phyloP scores from a whole-genome alignment of 2,113 vertebrate genomes.

The Colinus virginianus region DNA sequence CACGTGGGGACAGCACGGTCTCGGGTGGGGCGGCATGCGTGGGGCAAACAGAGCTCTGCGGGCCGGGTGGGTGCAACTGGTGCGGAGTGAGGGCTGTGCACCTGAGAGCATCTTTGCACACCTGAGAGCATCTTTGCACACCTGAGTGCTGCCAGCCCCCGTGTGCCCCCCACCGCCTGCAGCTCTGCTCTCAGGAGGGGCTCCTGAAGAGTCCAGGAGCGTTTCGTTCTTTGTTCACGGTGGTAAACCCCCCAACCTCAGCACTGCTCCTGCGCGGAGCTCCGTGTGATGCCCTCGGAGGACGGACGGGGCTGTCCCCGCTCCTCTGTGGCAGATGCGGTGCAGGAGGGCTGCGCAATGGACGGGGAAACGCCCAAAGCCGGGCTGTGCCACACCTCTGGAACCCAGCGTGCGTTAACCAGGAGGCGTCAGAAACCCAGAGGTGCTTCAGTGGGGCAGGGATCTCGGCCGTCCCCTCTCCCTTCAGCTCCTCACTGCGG shows the following conservation, averaged over 20 bases:
- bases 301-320: background rate
- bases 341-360: background rate
- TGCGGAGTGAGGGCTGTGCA: background rate
- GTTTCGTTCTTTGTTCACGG: background rate
- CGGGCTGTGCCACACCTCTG: background rate
- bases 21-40: background rate
- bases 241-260: background rate
- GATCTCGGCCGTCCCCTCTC: background rate
- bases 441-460: accelerated
- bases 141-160: background rate
- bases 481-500: background rate
- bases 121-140: too few relatives aligned
- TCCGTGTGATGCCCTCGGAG: background rate
- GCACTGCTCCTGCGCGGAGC: background rate
- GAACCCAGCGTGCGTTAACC: background rate
- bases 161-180: background rate
- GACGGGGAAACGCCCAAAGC: accelerated
- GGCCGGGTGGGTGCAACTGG: background rate
- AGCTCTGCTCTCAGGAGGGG: background rate
- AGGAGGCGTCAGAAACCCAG: background rate
- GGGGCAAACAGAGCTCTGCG: background rate
- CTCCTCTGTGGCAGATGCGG: background rate
- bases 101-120: too few relatives aligned
- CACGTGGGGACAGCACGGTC: background rate
- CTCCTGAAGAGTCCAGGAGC: background rate